These are phyloP conservation scores for Melanocharis versteri DNA, from an alignment of 2,113 vertebrate species.

Conservation along the genomic window DNA sequence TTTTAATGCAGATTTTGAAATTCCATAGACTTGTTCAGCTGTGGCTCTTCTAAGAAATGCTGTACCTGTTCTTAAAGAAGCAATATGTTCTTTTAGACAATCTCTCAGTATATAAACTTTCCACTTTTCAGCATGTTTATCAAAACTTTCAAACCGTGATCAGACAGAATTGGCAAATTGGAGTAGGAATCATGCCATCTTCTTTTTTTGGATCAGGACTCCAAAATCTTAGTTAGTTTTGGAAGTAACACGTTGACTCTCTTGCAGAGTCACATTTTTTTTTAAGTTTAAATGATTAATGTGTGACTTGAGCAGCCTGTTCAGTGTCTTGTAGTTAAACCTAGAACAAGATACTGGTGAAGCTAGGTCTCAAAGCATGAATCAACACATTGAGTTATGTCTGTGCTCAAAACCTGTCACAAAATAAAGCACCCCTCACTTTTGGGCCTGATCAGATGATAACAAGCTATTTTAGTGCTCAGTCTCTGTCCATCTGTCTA, in stretches of 20 bases:
- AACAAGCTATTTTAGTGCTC: background rate
- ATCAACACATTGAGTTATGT: background rate
- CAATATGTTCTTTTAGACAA: background rate
- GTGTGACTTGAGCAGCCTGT: background rate
- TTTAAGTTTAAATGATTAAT: background rate
- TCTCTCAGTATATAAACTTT: background rate
- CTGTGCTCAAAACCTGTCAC: background rate
- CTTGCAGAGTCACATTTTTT: background rate
- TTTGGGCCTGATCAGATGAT: background rate
- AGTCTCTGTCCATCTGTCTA: background rate
- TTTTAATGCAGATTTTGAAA: conserved; percentile 12
- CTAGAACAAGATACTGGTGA: background rate
- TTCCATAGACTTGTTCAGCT: background rate
- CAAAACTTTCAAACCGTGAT: background rate
- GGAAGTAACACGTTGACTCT: background rate
- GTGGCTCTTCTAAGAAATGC: background rate
- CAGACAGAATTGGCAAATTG: background rate
- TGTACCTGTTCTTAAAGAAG: background rate
- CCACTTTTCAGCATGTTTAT: background rate
- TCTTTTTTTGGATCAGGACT: background rate
- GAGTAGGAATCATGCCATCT: background rate
- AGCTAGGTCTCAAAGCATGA: background rate
- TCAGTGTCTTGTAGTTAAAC: background rate
- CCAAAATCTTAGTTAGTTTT: background rate
- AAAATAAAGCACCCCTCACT: background rate